Percentiles rank a stretch among this genome's conserved stretches.
These are phyloP conservation scores for Andrena chrysosceles DNA, from an alignment of 2,888 invertebrate genomes.

Conservation along the genomic window DNA sequence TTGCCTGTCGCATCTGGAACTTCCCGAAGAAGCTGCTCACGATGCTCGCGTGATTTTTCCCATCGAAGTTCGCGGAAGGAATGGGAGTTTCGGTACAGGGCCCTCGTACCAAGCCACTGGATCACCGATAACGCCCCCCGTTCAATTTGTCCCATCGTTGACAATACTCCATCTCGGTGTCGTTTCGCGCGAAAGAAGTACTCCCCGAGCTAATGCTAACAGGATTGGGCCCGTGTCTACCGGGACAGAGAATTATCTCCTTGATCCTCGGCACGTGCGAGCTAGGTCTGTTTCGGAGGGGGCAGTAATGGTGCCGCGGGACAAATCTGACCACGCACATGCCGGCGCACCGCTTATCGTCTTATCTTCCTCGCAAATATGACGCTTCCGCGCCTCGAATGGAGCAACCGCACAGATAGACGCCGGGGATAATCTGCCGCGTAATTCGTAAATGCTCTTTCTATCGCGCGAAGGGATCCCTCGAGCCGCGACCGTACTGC, in stretches of 20 bases:
- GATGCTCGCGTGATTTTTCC: neutral
- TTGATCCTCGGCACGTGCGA: slow-evolving; percentile 58
- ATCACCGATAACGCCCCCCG: no score
- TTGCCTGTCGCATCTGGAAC: neutral
- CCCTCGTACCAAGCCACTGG: no score
- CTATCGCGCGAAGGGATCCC: neutral
- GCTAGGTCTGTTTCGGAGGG: slow-evolving; percentile 8
- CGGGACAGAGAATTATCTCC: slow-evolving; percentile 39
- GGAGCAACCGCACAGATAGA: neutral
- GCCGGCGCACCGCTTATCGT: neutral
- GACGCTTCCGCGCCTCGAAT: slow-evolving; percentile 3
- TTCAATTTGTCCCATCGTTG: neutral
- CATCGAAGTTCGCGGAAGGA: no score
- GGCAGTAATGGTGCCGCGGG: slow-evolving; percentile 17
- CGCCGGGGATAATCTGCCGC: slow-evolving; percentile 8
- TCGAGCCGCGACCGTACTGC: neutral
- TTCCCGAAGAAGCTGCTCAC: neutral
- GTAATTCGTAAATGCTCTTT: slow-evolving; percentile 24
- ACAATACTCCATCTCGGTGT: neutral
- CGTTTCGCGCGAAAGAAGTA: neutral
- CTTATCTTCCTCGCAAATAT: slow-evolving; percentile 24
- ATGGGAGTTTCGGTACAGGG: no score
- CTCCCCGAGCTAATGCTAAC: slow-evolving; percentile 19
- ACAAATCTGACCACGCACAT: slow-evolving; percentile 37
- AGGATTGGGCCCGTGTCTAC: slow-evolving; percentile 35